phyloP scores from a whole-genome alignment of 2,113 vertebrate genomes.

The Hyperoodon ampullatus region DNA sequence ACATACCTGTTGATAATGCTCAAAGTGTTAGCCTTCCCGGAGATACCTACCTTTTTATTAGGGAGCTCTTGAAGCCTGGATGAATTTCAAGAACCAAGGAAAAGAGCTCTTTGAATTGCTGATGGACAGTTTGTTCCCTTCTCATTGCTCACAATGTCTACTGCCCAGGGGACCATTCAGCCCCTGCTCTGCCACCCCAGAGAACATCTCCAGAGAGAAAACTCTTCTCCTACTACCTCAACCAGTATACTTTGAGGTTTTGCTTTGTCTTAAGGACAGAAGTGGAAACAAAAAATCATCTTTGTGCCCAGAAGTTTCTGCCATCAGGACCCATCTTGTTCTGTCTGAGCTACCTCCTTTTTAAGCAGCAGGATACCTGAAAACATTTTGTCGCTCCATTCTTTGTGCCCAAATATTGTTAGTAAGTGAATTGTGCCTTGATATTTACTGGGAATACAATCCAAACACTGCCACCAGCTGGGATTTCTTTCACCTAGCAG shows the following conservation, averaged over 20 bases:
- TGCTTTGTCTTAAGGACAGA: neutral
- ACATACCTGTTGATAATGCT: slow-evolving; percentile 66
- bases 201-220: neutral
- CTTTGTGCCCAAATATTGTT: neutral
- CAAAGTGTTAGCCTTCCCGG: slow-evolving; percentile 76
- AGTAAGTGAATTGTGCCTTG: neutral
- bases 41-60: slow-evolving; percentile 73
- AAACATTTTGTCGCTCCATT: neutral
- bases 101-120: slow-evolving; percentile 35
- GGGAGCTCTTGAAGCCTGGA: slow-evolving; percentile 56
- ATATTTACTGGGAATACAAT: neutral
- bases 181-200: neutral
- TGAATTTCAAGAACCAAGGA: slow-evolving; percentile 62
- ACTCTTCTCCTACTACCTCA: neutral
- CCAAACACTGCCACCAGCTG: slow-evolving; percentile 11
- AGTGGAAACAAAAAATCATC: neutral
- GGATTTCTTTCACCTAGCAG: slow-evolving; percentile 24
- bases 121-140: neutral
- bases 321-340: neutral
- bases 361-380: neutral
- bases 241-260: neutral
- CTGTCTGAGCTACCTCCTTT: neutral
- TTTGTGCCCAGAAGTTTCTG: neutral
- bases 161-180: neutral
- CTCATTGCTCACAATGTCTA: neutral